Base-by-base conservation (phyloP, 1,140 invertebrate species). In the Leptinotarsa undecemlineata region DNA sequence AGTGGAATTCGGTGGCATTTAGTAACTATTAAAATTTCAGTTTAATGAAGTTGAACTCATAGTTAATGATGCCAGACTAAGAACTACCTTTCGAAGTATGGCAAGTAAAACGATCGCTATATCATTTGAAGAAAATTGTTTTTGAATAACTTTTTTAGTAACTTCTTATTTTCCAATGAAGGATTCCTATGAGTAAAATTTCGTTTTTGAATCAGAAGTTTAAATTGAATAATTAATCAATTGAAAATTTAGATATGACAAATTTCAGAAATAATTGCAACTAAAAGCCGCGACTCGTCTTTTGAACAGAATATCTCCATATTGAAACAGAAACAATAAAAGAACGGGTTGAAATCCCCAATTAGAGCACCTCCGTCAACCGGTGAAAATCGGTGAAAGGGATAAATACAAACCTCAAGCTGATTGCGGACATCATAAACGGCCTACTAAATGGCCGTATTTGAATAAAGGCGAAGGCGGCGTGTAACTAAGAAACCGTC, bases 361-460 rank as follows among this genome's bases (percentile, higher is more conserved):
- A 68, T 68, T 68, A 68, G n/a, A 47, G 23, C 42, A 68, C 20
- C 20, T 64, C 42, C 42, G 42, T 68, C 23, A 42, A 48, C 33
- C 23, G 33, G 21, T 23, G 21, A 68, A 57, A 57, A 57, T 57
- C 51, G 51, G 33, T 68, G 66, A 68, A 68, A 68, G 66, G 66
- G 66, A 19, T 68, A 68, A 68, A 68, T 68, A 68, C n/a, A 68
- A 68, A 68, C 66, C 66, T 42, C 66, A 68, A 68, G 66, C 66
- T 47, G 66, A 68, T 68, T 68, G 66, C 66, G 33, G 66, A 47
- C 66, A 68, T 68, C 66, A 42, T 42, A 68, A 66, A 66, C 19
- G 63, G 63, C 26, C 20, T 68, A 23, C 33, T 68, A 68, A 68
- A 68, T 68, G 66, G 66, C 66, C 23, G 66, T 68, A 68, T 68